Conservation (phyloP, 1,140 invertebrate genomes). For the Zaprionus capensis region DNA sequence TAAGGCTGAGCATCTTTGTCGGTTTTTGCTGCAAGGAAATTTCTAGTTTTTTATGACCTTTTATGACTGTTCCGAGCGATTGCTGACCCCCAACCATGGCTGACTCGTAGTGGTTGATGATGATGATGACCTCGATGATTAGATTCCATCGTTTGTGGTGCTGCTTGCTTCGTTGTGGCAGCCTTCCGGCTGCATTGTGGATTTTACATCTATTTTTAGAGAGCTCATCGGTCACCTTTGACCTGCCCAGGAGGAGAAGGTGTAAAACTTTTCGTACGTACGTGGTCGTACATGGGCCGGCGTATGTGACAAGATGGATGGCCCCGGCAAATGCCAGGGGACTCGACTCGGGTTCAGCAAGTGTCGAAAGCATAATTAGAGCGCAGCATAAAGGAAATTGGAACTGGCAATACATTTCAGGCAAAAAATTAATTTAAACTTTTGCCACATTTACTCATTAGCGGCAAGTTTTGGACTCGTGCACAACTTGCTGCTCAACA, state of each 20-base stretch:
- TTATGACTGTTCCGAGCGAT: background rate
- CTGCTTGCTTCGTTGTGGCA: background rate
- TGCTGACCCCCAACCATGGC: background rate
- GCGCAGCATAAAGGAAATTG: conserved; percentile 54
- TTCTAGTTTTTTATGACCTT: background rate
- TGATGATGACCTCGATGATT: conserved; percentile 18
- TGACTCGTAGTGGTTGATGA: background rate
- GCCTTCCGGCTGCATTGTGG: conserved; percentile 19
- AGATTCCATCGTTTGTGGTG: background rate
- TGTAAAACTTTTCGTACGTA: conserved; percentile 24
- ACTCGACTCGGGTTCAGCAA: conserved; percentile 29
- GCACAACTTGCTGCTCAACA: conserved; percentile 68
- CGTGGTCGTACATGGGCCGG: background rate
- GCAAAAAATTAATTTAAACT: conserved; percentile 77
- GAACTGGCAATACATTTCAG: conserved; percentile 63
- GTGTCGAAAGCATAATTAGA: conserved; percentile 66
- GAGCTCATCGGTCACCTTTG: conserved; percentile 23
- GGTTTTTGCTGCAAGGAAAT: conserved; percentile 4
- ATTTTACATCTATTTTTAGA: conserved; percentile 5
- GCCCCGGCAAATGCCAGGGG: conserved; percentile 4
- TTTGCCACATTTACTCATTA: conserved; percentile 81
- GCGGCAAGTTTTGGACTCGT: conserved; percentile 59
- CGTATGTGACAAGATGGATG: conserved; percentile 21
- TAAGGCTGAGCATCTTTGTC: background rate
- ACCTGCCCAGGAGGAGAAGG: conserved; percentile 23